These are phyloP conservation scores for Tetraodon nigroviridis DNA, from an alignment of 2,113 vertebrate species.

Conservation along the genomic window DNA sequence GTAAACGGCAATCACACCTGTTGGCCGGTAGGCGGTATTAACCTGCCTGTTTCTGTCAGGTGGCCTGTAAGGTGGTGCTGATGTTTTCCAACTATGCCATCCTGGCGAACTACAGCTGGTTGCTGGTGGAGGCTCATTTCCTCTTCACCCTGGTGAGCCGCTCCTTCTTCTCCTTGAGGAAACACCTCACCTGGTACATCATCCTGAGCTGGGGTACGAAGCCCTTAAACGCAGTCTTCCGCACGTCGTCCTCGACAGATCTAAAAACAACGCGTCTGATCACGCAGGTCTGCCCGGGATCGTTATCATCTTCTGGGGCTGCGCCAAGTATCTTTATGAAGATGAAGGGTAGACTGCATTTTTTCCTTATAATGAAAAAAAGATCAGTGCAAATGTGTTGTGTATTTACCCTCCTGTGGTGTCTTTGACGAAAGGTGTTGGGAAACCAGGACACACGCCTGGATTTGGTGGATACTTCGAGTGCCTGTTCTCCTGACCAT, in stretches of 20 bases:
- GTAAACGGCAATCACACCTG: background rate
- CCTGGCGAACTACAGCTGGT: constrained; percentile 93
- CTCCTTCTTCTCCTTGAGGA: constrained; percentile 87
- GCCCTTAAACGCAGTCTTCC: too few species aligned
- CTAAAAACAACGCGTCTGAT: background rate
- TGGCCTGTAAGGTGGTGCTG: constrained; percentile 85
- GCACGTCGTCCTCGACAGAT: too few species aligned
- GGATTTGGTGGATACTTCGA: constrained; percentile 91
- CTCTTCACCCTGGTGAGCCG: constrained; percentile 85
- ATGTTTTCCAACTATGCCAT: constrained; percentile 92
- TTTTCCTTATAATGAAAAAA: background rate
- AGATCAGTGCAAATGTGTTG: background rate
- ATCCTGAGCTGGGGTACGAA: constrained; percentile 88
- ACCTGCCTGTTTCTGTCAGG: constrained; percentile 61
- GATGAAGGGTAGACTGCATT: constrained; percentile 78
- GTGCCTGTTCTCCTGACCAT: constrained; percentile 86
- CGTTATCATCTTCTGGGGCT: constrained; percentile 80
- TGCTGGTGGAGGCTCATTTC: constrained; percentile 90
- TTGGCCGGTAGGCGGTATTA: background rate
- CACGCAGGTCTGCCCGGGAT: constrained; percentile 77
- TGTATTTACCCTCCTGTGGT: background rate
- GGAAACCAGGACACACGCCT: constrained; percentile 80
- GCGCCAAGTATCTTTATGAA: constrained; percentile 83
- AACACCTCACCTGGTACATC: constrained; percentile 84
- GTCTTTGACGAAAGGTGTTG: constrained; percentile 76